Evolutionary conservation across 2,888 invertebrate genomes (phyloP).

Genomic region (Ditula angustiorana): DNA sequence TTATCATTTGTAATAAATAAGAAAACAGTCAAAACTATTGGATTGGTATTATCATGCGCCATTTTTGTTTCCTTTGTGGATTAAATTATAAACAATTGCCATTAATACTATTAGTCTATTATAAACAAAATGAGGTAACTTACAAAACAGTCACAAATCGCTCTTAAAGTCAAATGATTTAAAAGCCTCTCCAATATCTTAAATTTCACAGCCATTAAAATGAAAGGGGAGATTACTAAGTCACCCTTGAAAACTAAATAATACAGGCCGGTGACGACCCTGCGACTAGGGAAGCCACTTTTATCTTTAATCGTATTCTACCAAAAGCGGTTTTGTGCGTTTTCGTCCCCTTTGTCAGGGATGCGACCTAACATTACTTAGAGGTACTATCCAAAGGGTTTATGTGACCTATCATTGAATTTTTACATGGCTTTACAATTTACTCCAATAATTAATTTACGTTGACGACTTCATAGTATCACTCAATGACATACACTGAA

Average conservation of each 20-base stretch:
- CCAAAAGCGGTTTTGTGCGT: slow-evolving; percentile 33
- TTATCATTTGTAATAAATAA: too few relatives aligned
- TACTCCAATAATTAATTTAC: not conserved
- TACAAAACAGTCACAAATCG: not conserved
- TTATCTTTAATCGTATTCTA: slow-evolving; percentile 21
- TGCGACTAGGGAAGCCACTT: slow-evolving; percentile 25
- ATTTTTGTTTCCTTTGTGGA: too few relatives aligned
- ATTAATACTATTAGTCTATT: too few relatives aligned
- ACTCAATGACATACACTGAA: too few relatives aligned
- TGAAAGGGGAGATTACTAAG: slow-evolving; percentile 29
- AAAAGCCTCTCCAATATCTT: slow-evolving; percentile 29
- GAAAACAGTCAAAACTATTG: too few relatives aligned
- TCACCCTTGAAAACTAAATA: slow-evolving; percentile 35
- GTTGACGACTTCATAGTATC: too few relatives aligned
- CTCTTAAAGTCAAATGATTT: slow-evolving; percentile 16
- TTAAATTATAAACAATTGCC: too few relatives aligned
- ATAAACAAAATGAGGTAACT: not conserved
- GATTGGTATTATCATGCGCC: too few relatives aligned
- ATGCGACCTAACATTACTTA: slow-evolving; percentile 31
- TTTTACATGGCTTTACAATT: not conserved
- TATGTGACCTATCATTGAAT: not conserved
- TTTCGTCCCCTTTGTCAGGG: slow-evolving; percentile 24
- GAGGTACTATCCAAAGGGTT: slow-evolving; percentile 13
- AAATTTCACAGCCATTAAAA: slow-evolving; percentile 31
- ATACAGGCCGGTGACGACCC: slow-evolving; percentile 27